phyloP scores from a whole-genome alignment of 2,797 vertebrate genomes.

The Myotis myotis region DNA sequence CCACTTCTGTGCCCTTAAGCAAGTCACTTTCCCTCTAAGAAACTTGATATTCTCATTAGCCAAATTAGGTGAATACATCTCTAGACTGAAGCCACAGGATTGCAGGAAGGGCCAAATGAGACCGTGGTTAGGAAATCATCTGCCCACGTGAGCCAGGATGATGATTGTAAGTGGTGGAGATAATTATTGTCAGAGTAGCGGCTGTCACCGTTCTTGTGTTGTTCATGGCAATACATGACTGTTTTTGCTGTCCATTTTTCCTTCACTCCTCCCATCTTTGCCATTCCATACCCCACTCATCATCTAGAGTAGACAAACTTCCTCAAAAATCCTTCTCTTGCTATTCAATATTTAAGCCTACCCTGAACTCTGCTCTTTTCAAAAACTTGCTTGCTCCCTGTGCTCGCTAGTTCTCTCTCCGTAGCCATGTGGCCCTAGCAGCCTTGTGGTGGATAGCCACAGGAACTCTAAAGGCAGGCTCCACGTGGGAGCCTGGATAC shows the following conservation, averaged over 20 bases:
- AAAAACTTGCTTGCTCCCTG: background rate
- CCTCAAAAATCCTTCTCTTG: background rate
- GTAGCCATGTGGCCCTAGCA: background rate
- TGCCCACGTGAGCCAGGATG: background rate
- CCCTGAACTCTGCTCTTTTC: background rate
- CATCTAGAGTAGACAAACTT: background rate
- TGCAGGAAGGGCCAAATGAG: background rate
- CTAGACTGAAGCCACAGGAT: background rate
- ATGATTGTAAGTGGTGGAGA: background rate
- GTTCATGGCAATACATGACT: background rate
- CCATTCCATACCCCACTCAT: too few relatives aligned
- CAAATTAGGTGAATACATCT: constrained; percentile 11
- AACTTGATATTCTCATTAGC: constrained; percentile 24
- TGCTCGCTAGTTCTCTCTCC: background rate
- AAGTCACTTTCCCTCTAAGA: constrained; percentile 35
- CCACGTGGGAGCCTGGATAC: background rate
- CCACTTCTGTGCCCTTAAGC: background rate
- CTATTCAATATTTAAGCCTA: background rate
- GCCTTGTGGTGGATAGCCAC: background rate
- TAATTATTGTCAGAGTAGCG: background rate
- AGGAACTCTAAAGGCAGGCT: background rate
- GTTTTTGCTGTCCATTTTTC: background rate
- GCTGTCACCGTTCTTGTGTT: background rate
- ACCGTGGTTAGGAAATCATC: background rate
- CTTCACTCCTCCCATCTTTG: background rate